Base-by-base conservation (phyloP, 2,888 invertebrate species). In the Trissoscelio sp. region DNA sequence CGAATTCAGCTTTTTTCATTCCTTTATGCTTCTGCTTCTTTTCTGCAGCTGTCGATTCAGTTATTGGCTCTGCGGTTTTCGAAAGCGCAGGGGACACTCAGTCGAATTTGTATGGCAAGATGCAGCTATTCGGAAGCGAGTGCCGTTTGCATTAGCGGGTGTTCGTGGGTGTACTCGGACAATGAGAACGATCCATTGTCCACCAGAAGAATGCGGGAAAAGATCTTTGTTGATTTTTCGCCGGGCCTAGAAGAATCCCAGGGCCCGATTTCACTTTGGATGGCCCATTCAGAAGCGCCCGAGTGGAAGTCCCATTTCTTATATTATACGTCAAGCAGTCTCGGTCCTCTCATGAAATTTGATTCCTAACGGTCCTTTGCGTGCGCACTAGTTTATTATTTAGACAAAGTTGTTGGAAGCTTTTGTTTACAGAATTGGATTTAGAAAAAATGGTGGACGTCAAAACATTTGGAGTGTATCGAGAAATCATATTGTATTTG, bases 271-370 rank as follows among this genome's bases (percentile, higher is more conserved):
- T 58, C 55, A 12, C 64, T 28, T 48, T 24, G 39, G 48, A 85
- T 85, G 83, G 85, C 82, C 87, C 86, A 90, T 90, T 90, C 87
- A 87, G 83, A 82, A 75, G 85, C 89, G 87, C 83, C 87, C 86
- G 82, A 87, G 87, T 89, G 89, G 88, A 90, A 90, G 89, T 89
- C 89, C 88, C 88, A 86, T 87, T 88, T 24, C 67, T 60, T 60
- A n/a, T n/a, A n/a, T n/a, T n/a, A n/a, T n/a, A 14, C 55, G 14
- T 37, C 55, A 14, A 53, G 12, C 42, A 18, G 12, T 60, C 53
- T 18, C 44, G 24, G 37, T 66, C 24, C 55, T 70, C 37, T 24
- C 18, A 2, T 64, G 80, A 69, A 80, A 75, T 80, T 74, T 80
- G 69, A 80, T 75, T 80, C 74, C 62, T 69, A 79, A 79, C 73